phyloP scores from a whole-genome alignment of 2,113 vertebrate species.

The Elaphurus davidianus region DNA sequence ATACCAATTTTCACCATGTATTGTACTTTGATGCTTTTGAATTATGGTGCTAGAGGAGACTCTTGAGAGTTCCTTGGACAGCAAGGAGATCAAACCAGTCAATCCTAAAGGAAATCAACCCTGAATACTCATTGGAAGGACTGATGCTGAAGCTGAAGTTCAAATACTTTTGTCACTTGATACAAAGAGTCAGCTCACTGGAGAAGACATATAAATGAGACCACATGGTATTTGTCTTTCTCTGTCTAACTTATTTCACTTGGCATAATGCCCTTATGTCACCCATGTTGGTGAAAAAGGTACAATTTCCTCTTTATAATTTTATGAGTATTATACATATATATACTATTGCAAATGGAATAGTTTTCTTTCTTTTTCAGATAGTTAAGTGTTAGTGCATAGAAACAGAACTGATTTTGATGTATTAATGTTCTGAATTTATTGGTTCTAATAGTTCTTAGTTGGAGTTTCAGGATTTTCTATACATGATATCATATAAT shows the following conservation, averaged over 20 bases:
- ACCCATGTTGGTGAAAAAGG: background rate
- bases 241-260: background rate
- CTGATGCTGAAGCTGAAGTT: background rate
- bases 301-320: background rate
- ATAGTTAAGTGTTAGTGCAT: background rate
- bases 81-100: background rate
- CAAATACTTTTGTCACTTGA: background rate
- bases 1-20: background rate
- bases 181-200: background rate
- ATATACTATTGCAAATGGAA: background rate
- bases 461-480: background rate
- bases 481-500: background rate
- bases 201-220: background rate
- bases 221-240: background rate
- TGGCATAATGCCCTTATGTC: background rate
- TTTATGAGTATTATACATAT: background rate
- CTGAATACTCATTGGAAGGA: background rate
- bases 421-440: background rate
- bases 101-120: background rate
- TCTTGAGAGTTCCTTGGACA: background rate
- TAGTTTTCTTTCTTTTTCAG: background rate
- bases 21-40: background rate
- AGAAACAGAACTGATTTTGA: background rate
- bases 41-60: background rate
- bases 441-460: background rate